Percentiles rank a stretch among this genome's conserved stretches.
Evolutionary conservation across 2,888 invertebrate genomes (phyloP).

Genomic region (Venustoraphidia nigricollis): DNA sequence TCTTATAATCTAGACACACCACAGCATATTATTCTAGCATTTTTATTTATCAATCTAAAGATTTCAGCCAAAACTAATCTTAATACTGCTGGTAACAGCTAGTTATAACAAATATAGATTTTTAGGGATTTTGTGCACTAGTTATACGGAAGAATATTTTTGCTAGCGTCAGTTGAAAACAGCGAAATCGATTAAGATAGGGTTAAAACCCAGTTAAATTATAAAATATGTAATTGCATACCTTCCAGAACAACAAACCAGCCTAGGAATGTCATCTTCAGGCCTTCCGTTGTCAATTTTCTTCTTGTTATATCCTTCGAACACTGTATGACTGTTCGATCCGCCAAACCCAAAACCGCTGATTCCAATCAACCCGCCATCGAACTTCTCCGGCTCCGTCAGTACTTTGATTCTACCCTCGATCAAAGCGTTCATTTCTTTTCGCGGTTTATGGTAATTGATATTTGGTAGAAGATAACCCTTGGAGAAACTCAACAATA

Average conservation of each 20-base stretch:
- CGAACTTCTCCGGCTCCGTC: conserved; percentile 50
- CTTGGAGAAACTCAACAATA: conserved; percentile 52
- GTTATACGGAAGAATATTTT: too few species aligned
- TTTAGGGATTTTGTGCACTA: too few species aligned
- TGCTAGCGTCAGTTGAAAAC: too few species aligned
- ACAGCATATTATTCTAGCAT: too few species aligned
- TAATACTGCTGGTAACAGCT: too few species aligned
- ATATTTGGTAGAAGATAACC: conserved; percentile 75
- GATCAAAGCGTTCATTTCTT: conserved; percentile 42
- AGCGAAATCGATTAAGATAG: too few species aligned
- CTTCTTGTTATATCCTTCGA: conserved; percentile 40
- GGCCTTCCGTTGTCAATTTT: conserved; percentile 48
- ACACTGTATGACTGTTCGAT: conserved; percentile 58
- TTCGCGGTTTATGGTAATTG: conserved; percentile 40
- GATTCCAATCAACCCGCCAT: conserved; percentile 62
- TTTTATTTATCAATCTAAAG: too few species aligned
- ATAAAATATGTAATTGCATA: not conserved
- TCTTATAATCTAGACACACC: too few species aligned
- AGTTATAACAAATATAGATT: too few species aligned
- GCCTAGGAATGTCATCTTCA: conserved; percentile 48
- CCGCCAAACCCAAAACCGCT: conserved; percentile 94
- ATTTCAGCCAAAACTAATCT: too few species aligned
- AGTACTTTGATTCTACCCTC: conserved; percentile 56
- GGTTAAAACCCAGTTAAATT: too few species aligned
- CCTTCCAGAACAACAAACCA: conserved; percentile 57